phyloP scores from a whole-genome alignment of 2,113 vertebrate genomes.

The Morone chrysops region DNA sequence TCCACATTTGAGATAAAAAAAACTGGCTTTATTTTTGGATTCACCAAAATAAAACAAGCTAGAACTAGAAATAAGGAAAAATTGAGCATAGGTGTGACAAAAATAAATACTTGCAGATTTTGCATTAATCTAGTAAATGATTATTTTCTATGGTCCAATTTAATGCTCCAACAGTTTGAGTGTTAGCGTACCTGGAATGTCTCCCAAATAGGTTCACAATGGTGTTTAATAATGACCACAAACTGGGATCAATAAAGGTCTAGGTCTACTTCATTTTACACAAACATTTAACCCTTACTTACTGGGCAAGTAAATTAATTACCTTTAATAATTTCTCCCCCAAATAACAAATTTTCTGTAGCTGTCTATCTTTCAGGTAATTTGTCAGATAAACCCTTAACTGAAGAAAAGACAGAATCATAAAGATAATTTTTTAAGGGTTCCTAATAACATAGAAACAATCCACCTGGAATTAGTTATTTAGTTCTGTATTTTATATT shows the following conservation, averaged over 20 bases:
- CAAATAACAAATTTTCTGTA: background rate
- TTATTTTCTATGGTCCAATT: background rate
- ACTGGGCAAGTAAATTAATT: background rate
- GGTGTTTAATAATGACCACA: background rate
- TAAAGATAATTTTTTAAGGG: background rate
- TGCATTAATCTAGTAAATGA: background rate
- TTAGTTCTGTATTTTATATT: background rate
- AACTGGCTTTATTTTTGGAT: background rate
- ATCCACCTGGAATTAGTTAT: background rate
- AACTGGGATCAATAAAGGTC: background rate
- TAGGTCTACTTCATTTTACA: background rate
- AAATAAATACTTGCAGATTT: no score
- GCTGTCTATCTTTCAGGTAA: background rate
- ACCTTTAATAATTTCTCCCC: background rate
- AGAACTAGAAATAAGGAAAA: background rate
- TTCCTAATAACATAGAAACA: background rate
- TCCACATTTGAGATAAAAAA: background rate
- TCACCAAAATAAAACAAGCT: background rate
- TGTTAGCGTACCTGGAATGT: background rate
- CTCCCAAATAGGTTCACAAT: no score
- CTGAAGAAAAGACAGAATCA: background rate
- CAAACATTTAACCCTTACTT: background rate
- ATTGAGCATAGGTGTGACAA: no score
- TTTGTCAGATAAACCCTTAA: no score
- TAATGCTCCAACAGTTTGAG: background rate